Base-by-base conservation (phyloP, 1,140 invertebrate species). In the Theocolax elegans region DNA sequence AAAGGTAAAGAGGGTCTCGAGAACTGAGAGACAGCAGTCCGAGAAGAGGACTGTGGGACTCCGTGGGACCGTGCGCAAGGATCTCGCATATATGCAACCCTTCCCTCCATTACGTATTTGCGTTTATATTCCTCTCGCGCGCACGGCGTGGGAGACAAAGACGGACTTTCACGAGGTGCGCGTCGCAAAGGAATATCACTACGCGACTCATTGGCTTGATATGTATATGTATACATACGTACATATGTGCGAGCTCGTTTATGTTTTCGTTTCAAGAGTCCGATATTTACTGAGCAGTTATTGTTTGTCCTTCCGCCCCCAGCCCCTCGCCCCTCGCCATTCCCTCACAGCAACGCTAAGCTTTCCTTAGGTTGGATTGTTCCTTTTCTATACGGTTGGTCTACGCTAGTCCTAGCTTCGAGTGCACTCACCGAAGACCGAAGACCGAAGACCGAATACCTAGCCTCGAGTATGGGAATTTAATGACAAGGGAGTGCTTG, bases 241-340 rank as follows among this genome's bases (percentile, higher is more conserved):
- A n/a, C n/a, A n/a, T n/a, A n/a, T n/a, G n/a, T n/a, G n/a, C n/a
- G n/a, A n/a, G n/a, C n/a, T n/a, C n/a, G n/a, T n/a, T n/a, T n/a
- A n/a, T n/a, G n/a, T n/a, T n/a, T n/a, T n/a, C n/a, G n/a, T n/a
- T n/a, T n/a, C n/a, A n/a, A n/a, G n/a, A n/a, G n/a, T n/a, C n/a
- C 4, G 31, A 35, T 35, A 35, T 35, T 6, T 4, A 65, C 49
- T 29, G 48, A 54, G 49, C 63, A 29, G 53, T 65, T 53, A 53
- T 65, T 65, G 62, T 65, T 65, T 65, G 17, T 58, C 8, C 25
- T n/a, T n/a, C n/a, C n/a, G n/a, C n/a, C n/a, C n/a, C n/a, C n/a
- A n/a, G n/a, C n/a, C n/a, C n/a, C n/a, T n/a, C n/a, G n/a, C n/a
- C n/a, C n/a, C n/a, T n/a, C n/a, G n/a, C n/a, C n/a, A n/a, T n/a